A percentile compares a stretch with the other conserved stretches of the same genome.
phyloP scores from a whole-genome alignment of 2,797 vertebrate genomes.

The Linurgus olivaceus region DNA sequence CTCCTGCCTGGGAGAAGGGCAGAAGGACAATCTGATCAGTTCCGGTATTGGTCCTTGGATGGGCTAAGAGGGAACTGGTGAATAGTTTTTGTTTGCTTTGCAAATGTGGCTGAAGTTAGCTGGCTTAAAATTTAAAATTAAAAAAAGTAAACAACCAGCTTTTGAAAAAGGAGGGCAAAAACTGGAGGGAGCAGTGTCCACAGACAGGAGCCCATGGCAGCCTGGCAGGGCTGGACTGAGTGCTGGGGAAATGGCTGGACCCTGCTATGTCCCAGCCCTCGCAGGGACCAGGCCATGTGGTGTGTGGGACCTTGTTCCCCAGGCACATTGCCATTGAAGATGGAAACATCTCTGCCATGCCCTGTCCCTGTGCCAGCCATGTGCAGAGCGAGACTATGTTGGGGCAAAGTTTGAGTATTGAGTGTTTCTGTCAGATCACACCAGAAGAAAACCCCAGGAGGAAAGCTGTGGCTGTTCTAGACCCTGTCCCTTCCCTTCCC shows the following conservation, averaged over 20 bases:
- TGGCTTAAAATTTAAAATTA: background rate
- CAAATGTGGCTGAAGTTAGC: background rate
- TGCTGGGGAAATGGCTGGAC: background rate
- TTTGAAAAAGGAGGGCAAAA: background rate
- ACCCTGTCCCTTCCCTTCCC: background rate
- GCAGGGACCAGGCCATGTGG: fast-evolving
- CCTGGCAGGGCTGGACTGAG: background rate
- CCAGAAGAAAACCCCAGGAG: fast-evolving
- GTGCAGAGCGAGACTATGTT: background rate
- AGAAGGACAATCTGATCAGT: background rate
- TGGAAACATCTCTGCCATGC: background rate
- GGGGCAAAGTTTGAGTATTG: background rate
- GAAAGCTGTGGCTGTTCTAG: background rate
- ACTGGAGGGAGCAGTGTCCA: background rate
- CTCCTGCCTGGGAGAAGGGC: background rate
- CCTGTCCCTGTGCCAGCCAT: background rate
- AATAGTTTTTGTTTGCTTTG: background rate
- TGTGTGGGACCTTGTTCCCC: background rate
- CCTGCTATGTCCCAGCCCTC: background rate
- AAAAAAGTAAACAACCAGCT: background rate
- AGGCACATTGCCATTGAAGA: background rate
- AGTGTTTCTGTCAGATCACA: background rate
- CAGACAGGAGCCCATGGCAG: background rate
- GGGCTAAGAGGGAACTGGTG: background rate
- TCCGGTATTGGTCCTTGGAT: background rate